Evolutionary conservation across 2,113 vertebrate species (phyloP).

Genomic region (Protobothrops mucrosquamatus): DNA sequence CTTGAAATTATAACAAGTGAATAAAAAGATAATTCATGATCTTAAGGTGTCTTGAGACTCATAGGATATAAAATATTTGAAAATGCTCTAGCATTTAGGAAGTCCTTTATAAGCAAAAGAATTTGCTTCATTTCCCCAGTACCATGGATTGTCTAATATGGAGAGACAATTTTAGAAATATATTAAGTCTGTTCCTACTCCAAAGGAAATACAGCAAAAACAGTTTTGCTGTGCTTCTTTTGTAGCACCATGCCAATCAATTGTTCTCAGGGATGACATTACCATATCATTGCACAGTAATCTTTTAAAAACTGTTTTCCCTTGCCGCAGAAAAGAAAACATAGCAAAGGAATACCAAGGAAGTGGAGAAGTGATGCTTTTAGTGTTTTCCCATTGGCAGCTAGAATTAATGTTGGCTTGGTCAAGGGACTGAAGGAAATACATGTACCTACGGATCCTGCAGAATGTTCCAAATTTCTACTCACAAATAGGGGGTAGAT

Average conservation of each 20-base stretch:
- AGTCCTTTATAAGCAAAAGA: not conserved
- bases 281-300: not conserved
- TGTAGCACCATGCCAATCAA: not conserved
- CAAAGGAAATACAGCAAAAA: not conserved
- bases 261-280: not conserved
- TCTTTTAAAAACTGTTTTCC: not conserved
- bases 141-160: not conserved
- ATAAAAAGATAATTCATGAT: not conserved
- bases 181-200: not conserved
- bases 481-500: not conserved
- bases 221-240: not conserved
- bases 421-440: not conserved
- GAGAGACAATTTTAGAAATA: not conserved
- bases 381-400: not conserved
- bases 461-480: not conserved
- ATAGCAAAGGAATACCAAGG: not conserved
- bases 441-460: not conserved
- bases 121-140: not conserved
- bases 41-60: constrained; percentile 28
- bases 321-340: not conserved
- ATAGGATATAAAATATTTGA: constrained; percentile 8
- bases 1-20: not conserved
- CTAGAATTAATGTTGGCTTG: not conserved
- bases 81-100: not conserved
- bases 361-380: not conserved